phyloP scores from a whole-genome alignment of 2,113 vertebrate species.

The Anhinga rufa region DNA sequence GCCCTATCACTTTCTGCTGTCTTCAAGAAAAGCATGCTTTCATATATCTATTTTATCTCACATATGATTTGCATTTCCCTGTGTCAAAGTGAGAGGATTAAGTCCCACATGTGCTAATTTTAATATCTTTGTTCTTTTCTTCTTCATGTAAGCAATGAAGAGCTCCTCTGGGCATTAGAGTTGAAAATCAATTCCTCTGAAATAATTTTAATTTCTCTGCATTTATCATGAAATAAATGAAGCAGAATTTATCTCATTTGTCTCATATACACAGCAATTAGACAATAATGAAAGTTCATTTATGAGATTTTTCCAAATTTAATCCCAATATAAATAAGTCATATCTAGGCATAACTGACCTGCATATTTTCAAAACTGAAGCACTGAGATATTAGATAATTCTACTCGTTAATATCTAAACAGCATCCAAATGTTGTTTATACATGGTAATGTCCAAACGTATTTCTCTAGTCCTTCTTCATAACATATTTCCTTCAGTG shows the following conservation, averaged over 20 bases:
- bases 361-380: not conserved
- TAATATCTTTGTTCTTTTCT: slow-evolving; percentile 34
- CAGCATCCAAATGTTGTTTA: not conserved
- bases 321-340: not conserved
- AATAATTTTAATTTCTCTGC: slow-evolving; percentile 31
- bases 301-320: slow-evolving; percentile 10
- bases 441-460: not conserved
- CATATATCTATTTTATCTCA: not conserved
- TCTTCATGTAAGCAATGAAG: slow-evolving; percentile 9
- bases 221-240: slow-evolving; percentile 44
- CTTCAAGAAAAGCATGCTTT: not conserved
- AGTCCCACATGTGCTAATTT: not conserved
- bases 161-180: not conserved
- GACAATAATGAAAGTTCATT: not conserved
- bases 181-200: slow-evolving; percentile 37
- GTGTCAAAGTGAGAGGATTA: not conserved
- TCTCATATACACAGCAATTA: slow-evolving; percentile 9
- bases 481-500: not conserved
- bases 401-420: not conserved
- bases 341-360: not conserved
- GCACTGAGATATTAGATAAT: not conserved
- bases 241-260: slow-evolving; percentile 26
- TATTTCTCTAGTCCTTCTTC: not conserved
- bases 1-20: not conserved
- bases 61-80: not conserved